These are phyloP conservation scores for Oplegnathus fasciatus DNA, from an alignment of 2,113 vertebrate genomes.

Conservation along the genomic window DNA sequence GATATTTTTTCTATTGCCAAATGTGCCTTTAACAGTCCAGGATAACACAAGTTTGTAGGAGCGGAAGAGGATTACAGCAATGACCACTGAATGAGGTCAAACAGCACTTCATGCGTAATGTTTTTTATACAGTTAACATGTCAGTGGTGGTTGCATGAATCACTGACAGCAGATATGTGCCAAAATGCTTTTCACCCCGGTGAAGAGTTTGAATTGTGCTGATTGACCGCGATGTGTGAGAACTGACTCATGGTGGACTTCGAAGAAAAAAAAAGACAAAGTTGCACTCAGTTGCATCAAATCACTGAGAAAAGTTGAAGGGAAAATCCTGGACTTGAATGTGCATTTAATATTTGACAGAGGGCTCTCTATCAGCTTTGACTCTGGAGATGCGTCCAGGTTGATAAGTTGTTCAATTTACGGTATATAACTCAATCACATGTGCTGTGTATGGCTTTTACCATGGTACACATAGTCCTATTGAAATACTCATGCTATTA, in stretches of 20 bases:
- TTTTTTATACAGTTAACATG: slow-evolving; percentile 1
- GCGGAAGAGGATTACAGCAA: slow-evolving; percentile 1
- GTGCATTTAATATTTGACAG: slow-evolving; percentile 82
- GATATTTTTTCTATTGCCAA: slow-evolving; percentile 39
- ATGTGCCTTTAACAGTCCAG: slow-evolving; percentile 81
- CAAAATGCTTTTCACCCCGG: slow-evolving; percentile 36
- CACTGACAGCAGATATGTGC: slow-evolving; percentile 17
- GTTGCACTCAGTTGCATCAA: not conserved
- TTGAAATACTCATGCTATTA: slow-evolving; percentile 29
- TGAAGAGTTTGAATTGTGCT: slow-evolving; percentile 28
- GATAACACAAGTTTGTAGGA: slow-evolving; percentile 42
- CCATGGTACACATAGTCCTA: slow-evolving; percentile 25
- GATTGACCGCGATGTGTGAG: slow-evolving; percentile 26
- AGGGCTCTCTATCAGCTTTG: slow-evolving; percentile 81
- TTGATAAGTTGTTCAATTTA: slow-evolving; percentile 64
- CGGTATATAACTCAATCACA: slow-evolving; percentile 34
- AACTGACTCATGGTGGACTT: slow-evolving; percentile 34
- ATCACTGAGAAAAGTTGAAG: not conserved
- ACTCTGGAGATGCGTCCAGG: slow-evolving; percentile 66
- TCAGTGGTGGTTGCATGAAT: slow-evolving; percentile 24
- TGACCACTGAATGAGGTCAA: slow-evolving; percentile 27
- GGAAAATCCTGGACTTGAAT: slow-evolving; percentile 78
- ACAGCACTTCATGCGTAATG: slow-evolving; percentile 14
- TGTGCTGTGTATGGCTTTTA: slow-evolving; percentile 61
- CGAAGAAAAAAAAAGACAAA: slow-evolving; percentile 28